Conservation (phyloP, 2,888 invertebrate species). For the Argyresthia albistria region DNA sequence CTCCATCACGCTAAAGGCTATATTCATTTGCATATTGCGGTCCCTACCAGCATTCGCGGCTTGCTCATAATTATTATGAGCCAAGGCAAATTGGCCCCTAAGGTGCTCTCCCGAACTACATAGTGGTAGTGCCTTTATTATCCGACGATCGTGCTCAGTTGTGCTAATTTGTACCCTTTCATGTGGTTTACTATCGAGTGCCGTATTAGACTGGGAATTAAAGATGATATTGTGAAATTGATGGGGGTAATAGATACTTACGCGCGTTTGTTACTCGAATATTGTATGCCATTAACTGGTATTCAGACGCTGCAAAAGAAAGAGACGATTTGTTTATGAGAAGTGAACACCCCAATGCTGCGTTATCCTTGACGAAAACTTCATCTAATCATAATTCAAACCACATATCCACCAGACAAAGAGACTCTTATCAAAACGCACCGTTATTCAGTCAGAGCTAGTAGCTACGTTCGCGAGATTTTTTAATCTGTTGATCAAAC, state of each 20-base stretch:
- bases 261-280: no score
- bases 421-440: no score
- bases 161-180: conserved; percentile 64
- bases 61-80: conserved; percentile 61
- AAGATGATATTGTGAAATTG: not conserved
- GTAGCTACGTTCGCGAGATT: no score
- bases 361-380: no score
- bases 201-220: not conserved
- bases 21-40: conserved; percentile 66
- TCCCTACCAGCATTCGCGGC: conserved; percentile 32
- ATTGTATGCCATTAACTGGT: no score
- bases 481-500: conserved; percentile 64
- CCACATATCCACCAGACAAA: no score
- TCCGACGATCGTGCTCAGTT: conserved; percentile 56
- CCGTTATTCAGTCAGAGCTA: no score
- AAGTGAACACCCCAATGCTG: no score
- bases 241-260: not conserved
- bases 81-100: conserved; percentile 65
- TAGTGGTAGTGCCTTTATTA: conserved; percentile 38
- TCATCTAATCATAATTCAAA: no score
- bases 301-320: no score
- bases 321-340: no score
- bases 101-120: conserved; percentile 57
- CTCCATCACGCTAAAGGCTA: conserved; percentile 47
- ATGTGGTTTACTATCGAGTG: conserved; percentile 38